Evolutionary conservation across 2,797 vertebrate genomes (phyloP), one percentile per base, ranked within the genome.

Genomic region (Acanthurus lineatus): DNA sequence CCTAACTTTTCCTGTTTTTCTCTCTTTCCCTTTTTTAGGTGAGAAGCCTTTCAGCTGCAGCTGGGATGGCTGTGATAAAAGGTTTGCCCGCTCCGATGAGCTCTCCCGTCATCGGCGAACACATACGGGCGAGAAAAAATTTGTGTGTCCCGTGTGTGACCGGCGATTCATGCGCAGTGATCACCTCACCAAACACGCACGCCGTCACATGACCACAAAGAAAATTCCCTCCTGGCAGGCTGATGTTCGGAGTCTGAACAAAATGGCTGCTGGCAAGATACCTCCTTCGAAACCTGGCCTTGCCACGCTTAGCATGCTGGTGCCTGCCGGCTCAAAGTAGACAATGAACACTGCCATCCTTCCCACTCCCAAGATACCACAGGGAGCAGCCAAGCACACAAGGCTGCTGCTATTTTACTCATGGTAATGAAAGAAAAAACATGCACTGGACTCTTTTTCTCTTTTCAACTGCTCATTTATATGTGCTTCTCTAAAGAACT

Each of bases 111-210:
- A 99, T 93, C 95, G 97, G 5, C 90, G 98, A 17, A 99, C 98
- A 0, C 98, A 99, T 93, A 99, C 98, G 0, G 98, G 98, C 0
- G 98, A 99, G 92, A 99, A 99, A 90, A 99, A 97, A 73, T 99
- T 99, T 19, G 97, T 94, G 3, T 99, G 98, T 49, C 97, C 97
- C 0, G 97, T 97, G 79, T 99, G 98, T 0, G 97, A 97, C 65
- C 96, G 98, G 2, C 96, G 98, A 40, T 99, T 99, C 93, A 99
- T 99, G 98, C 97, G 98, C 86, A 99, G 98, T 0, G 98, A 99
- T 59, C 98, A 99, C 94, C 93, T 99, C 86, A 99, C 97, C 0
- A 99, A 99, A 87, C 98, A 99, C 0, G 96, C 98, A 42, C 96
- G 97, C 10, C 97, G 98, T 60, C 98, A 99, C 91, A 95, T 97